Percentiles rank a stretch among this genome's conserved stretches.
Conservation (phyloP, 2,113 vertebrate species). For the Monopterus albus region DNA sequence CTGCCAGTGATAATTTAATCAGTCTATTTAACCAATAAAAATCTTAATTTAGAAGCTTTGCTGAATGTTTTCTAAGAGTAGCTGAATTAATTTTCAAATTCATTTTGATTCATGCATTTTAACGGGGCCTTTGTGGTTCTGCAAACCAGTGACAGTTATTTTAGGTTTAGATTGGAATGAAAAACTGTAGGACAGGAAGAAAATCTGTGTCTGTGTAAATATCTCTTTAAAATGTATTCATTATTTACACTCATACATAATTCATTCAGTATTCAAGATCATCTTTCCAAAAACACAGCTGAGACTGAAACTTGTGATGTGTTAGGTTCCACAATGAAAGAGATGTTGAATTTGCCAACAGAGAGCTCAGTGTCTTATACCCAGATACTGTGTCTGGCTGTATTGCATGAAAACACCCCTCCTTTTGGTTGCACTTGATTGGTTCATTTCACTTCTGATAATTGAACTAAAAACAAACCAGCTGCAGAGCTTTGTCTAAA, state of each 20-base stretch:
- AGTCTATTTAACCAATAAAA: background rate
- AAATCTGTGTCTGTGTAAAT: no score
- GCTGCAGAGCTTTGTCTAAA: no score
- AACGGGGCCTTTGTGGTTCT: no score
- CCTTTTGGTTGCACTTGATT: slow-evolving; percentile 1
- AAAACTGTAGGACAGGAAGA: no score
- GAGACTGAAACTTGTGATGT: background rate
- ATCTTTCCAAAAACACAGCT: no score
- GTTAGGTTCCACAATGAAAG: background rate
- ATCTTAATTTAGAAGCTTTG: no score
- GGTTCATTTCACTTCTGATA: background rate
- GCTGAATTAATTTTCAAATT: background rate
- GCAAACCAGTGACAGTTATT: no score
- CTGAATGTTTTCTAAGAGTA: background rate
- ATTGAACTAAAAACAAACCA: slow-evolving; percentile 20
- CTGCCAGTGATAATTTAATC: background rate
- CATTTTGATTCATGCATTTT: no score
- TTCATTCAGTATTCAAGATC: no score
- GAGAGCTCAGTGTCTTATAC: background rate
- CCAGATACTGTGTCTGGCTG: slow-evolving; percentile 4
- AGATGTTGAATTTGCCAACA: background rate
- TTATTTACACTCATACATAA: no score
- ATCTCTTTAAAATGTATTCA: no score
- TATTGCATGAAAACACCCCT: background rate
- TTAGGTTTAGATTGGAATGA: no score